A percentile compares a stretch with the other conserved stretches of the same genome.
Conservation (phyloP, 2,797 vertebrate species). For the Rallus crepitans region DNA sequence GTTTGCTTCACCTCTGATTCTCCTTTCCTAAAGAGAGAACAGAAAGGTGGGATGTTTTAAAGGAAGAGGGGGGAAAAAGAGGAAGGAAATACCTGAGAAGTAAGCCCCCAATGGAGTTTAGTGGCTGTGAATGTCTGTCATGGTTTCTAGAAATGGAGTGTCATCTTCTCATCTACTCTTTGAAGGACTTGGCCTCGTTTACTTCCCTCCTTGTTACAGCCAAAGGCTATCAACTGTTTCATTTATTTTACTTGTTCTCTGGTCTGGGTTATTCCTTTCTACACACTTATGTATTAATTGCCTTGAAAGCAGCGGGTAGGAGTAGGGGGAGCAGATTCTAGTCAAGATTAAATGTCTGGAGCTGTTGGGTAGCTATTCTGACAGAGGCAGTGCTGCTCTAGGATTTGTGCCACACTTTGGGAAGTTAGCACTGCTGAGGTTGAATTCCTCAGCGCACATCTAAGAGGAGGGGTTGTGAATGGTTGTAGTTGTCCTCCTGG, state of each 20-base stretch:
- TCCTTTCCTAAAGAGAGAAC: neutral
- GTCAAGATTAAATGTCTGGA: neutral
- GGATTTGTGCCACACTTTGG: neutral
- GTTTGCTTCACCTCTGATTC: neutral
- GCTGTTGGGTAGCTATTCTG: neutral
- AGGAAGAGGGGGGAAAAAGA: accelerated
- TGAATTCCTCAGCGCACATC: neutral
- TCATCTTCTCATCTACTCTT: neutral
- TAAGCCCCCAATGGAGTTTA: neutral
- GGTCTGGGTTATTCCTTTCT: neutral
- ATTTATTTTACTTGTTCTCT: neutral
- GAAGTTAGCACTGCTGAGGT: neutral
- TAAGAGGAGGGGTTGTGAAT: neutral
- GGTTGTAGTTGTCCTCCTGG: neutral
- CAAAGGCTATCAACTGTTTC: neutral
- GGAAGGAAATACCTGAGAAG: neutral
- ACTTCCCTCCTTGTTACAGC: neutral
- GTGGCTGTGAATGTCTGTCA: neutral
- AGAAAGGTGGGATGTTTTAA: neutral
- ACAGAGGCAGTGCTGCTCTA: neutral
- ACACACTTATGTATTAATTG: neutral
- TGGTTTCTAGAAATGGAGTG: neutral
- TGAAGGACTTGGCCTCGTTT: neutral
- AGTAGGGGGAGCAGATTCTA: neutral
- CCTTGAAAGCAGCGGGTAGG: neutral